phyloP scores from a whole-genome alignment of 2,113 vertebrate genomes.

The Psilopsiagon aymara region DNA sequence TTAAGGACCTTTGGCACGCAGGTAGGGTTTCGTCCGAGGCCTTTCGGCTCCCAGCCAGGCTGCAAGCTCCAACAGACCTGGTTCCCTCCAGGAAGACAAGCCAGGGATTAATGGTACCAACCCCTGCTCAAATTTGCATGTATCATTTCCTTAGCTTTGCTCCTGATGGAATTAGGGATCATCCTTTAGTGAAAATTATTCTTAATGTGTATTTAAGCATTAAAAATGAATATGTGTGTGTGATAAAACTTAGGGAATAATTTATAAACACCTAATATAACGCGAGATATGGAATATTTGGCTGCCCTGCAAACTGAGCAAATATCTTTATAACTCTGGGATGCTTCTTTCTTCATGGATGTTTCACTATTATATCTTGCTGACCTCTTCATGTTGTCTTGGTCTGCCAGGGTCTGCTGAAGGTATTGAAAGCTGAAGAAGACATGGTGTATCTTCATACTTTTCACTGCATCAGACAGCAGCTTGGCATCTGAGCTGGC shows the following conservation, averaged over 20 bases:
- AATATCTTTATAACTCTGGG: not conserved
- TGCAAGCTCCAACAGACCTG: slow-evolving; percentile 16
- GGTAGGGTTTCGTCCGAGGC: not conserved
- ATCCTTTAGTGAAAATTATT: slow-evolving; percentile 49
- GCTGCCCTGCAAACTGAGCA: not conserved
- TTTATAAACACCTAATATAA: slow-evolving; percentile 53
- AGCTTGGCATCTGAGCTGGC: not conserved
- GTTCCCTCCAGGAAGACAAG: not conserved
- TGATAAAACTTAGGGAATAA: slow-evolving; percentile 66
- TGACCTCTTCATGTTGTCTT: not conserved
- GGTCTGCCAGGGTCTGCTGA: not conserved
- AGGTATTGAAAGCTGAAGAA: not conserved
- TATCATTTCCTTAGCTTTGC: slow-evolving; percentile 30
- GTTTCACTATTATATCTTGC: not conserved
- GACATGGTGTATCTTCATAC: not conserved
- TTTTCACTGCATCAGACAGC: not conserved
- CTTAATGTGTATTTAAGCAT: slow-evolving; percentile 64
- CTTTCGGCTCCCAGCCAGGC: not conserved
- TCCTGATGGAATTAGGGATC: slow-evolving; percentile 44
- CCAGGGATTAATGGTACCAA: slow-evolving; percentile 7
- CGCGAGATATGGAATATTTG: not conserved
- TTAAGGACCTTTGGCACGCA: not conserved
- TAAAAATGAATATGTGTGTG: slow-evolving; percentile 55
- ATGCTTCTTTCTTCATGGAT: not conserved
- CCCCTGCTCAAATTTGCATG: slow-evolving; percentile 17